phyloP scores from a whole-genome alignment of 2,888 invertebrate genomes.

The Trichopoda pennipes region DNA sequence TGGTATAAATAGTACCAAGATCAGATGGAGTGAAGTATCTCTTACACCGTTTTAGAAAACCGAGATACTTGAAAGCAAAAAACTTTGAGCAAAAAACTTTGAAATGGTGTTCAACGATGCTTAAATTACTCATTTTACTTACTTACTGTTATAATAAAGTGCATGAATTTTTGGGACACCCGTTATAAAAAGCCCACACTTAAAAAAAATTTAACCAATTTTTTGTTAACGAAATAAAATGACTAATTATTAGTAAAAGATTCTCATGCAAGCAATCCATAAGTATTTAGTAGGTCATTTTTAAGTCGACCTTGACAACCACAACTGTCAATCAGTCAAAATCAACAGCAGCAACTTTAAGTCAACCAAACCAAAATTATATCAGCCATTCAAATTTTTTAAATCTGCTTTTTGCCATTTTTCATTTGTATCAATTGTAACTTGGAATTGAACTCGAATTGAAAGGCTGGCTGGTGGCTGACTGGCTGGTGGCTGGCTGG shows the following conservation, averaged over 20 bases:
- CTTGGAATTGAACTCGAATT: slow-evolving; percentile 55
- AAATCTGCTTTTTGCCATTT: slow-evolving; percentile 50
- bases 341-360: slow-evolving; percentile 23
- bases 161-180: too few species aligned
- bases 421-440: slow-evolving; percentile 58
- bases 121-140: too few species aligned
- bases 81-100: too few species aligned
- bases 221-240: neutral
- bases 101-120: too few species aligned
- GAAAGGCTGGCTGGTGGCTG: slow-evolving; percentile 52
- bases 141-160: too few species aligned
- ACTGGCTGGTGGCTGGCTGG: slow-evolving; percentile 17
- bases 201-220: neutral
- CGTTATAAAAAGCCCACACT: too few species aligned
- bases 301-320: slow-evolving; percentile 22
- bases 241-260: neutral
- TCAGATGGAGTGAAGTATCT: too few species aligned
- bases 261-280: slow-evolving; percentile 23
- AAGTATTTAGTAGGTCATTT: slow-evolving; percentile 18
- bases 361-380: slow-evolving; percentile 14
- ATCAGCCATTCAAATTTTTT: slow-evolving; percentile 53
- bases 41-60: too few species aligned
- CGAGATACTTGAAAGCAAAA: too few species aligned
- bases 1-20: too few species aligned
- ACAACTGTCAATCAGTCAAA: slow-evolving; percentile 56